Evolutionary conservation across 2,797 vertebrate species (phyloP), one percentile per base, ranked within the genome.

Genomic region (Paedocypris micromegethes): DNA sequence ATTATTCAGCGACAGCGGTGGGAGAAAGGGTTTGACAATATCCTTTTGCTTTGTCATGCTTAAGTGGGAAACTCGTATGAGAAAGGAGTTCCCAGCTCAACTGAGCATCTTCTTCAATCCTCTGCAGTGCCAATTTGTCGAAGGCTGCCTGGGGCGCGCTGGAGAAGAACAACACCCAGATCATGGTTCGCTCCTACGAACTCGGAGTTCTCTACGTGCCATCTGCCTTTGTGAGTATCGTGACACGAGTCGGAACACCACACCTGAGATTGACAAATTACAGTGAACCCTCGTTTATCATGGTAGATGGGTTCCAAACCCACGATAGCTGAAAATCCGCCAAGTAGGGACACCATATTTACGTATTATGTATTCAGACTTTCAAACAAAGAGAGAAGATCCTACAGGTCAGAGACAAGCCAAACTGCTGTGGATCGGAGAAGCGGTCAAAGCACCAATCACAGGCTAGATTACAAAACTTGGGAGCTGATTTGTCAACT

Each of bases 131-230:
- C 1, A 98, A 99, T 84, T 87, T 99, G 52, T 99, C 96, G 71
- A 99, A 97, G 85, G 96, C 97, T 4, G 97, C 97, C 0, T 98
- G 96, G 97, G 96, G 96, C 4, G 90, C 90, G 0, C 70, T 98
- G 72, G 97, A 98, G 86, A 99, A 97, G 83, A 97, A 89, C 43
- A 93, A 89, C 72, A 79, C 88, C 6, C 96, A 98, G 70, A 77
- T 99, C 71, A 98, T 98, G 94, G 91, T 98, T 52, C 95, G 96
- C 1, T 99, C 97, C 0, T 99, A 97, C 0, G 96, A 99, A 83
- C 90, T 99, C 3, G 97, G 97, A 58, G 94, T 99, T 73, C 91
- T 99, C 52, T 99, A 89, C 81, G 78, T 97, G 64, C 96, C 97
- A 0, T 89, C 93, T 0, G 90, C 91, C 0, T 98, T 94, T 72